Conservation (phyloP, 2,888 invertebrate genomes). For the Abscondita cerata region DNA sequence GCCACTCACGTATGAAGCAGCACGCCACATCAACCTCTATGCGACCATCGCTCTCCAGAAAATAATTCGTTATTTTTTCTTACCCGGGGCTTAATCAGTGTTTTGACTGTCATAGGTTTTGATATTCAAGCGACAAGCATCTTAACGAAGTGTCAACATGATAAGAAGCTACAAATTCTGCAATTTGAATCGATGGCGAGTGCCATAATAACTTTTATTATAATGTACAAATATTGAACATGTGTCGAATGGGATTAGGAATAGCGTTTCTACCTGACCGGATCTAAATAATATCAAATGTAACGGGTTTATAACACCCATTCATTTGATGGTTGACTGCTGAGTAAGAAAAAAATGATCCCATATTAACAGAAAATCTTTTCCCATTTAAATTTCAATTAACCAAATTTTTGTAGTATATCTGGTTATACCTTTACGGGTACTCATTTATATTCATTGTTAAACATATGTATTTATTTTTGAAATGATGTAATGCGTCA, state of each 20-base stretch:
- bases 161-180: slow-evolving; percentile 15
- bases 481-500: background rate
- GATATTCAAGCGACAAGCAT: slow-evolving; percentile 17
- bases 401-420: slow-evolving; percentile 17
- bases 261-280: slow-evolving; percentile 48
- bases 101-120: slow-evolving; percentile 26
- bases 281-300: slow-evolving; percentile 48
- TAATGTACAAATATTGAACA: slow-evolving; percentile 34
- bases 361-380: slow-evolving; percentile 23
- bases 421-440: slow-evolving; percentile 7
- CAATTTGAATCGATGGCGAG: slow-evolving; percentile 16
- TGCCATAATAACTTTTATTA: slow-evolving; percentile 17
- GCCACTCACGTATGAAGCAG: slow-evolving; percentile 44
- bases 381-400: slow-evolving; percentile 38
- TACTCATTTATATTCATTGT: slow-evolving; percentile 7
- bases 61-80: slow-evolving; percentile 29
- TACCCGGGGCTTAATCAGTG: slow-evolving; percentile 27
- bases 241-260: slow-evolving; percentile 43
- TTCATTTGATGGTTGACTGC: slow-evolving; percentile 32
- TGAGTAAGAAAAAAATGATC: slow-evolving; percentile 37
- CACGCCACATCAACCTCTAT: slow-evolving; percentile 33
- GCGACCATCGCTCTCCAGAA: slow-evolving; percentile 27
- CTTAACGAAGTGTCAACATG: slow-evolving; percentile 10
- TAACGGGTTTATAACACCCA: slow-evolving; percentile 43
- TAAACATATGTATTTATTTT: slow-evolving; percentile 1